Evolutionary conservation across 2,888 invertebrate species (phyloP), one percentile per base, ranked within the genome.

Genomic region (Copidosoma aretas): DNA sequence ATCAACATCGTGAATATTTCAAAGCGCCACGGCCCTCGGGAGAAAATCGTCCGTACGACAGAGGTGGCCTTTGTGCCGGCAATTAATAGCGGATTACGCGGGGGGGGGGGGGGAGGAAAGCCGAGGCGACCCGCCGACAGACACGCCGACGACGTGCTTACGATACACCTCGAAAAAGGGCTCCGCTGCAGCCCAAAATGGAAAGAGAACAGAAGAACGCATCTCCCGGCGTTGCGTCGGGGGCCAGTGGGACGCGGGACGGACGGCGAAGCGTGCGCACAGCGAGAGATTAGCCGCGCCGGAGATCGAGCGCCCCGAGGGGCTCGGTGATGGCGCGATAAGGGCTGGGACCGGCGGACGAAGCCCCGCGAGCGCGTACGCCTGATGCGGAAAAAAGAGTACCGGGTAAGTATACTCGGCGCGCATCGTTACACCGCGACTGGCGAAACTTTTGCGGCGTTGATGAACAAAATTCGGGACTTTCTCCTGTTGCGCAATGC

Each of bases 41-140:
- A 43, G 67, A 21, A 56, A 51, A 19, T 49, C 19, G 54, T 61
- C 60, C 4, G 32, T 8, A 8, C 32, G 8, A 32, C 32, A 32
- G 32, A 32, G 32, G 32, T 32, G 24, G 54, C 49, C 79, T 80
- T 80, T 81, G 82, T 78, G 79, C 78, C 75, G 77, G 80, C 82
- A 82, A 82, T 83, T 82, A 82, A 82, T 82, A 80, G 81, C 78
- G 82, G 81, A 83, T 83, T 82, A 82, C 77, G 39, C 49, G 53
- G 52, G 59, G 39, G 49, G 39, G 43, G 1, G 14, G 19, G 14
- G 43, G 56, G 67, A 46, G 62, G 52, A 43, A 62, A 62, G 61
- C 60, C 32, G 15, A 63, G 62, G 54, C 63, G 32, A 60, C 60
- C 21, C 53, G 60, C 52, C 49, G 60, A 56, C 32, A 32, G 43